Percentiles rank a stretch among this genome's conserved stretches.
Conservation (phyloP, 2,888 invertebrate species). For the Urechis unicinctus region DNA sequence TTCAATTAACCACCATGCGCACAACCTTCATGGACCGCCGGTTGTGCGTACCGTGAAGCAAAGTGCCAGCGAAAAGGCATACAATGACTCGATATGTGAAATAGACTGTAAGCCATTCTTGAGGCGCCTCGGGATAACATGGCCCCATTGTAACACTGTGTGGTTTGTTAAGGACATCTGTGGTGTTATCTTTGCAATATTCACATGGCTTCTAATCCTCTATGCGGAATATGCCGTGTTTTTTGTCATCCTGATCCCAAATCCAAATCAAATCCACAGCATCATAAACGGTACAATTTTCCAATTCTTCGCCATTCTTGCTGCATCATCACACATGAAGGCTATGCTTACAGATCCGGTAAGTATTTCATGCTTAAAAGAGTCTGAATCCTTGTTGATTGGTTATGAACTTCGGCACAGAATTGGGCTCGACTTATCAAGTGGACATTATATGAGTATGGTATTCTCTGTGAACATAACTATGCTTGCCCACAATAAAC, state of each 20-base stretch:
- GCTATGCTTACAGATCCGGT: constrained; percentile 84
- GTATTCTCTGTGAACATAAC: too few relatives aligned
- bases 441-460: too few relatives aligned
- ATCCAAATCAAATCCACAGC: constrained; percentile 59
- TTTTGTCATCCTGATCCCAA: constrained; percentile 69
- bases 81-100: constrained; percentile 33
- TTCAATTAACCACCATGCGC: too few relatives aligned
- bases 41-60: not conserved
- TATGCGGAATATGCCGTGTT: constrained; percentile 82
- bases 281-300: constrained; percentile 68
- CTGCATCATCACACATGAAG: constrained; percentile 69
- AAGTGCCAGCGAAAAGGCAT: not conserved
- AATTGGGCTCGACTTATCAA: too few relatives aligned
- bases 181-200: constrained; percentile 73
- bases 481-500: too few relatives aligned
- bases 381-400: too few relatives aligned
- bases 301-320: constrained; percentile 68
- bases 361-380: too few relatives aligned
- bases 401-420: too few relatives aligned
- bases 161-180: constrained; percentile 79
- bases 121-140: constrained; percentile 28
- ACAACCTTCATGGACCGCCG: too few relatives aligned
- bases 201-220: constrained; percentile 73
- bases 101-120: constrained; percentile 39
- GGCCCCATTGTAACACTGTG: constrained; percentile 23